Base-by-base conservation (phyloP, 2,113 vertebrate species). In the Prinia subflava region DNA sequence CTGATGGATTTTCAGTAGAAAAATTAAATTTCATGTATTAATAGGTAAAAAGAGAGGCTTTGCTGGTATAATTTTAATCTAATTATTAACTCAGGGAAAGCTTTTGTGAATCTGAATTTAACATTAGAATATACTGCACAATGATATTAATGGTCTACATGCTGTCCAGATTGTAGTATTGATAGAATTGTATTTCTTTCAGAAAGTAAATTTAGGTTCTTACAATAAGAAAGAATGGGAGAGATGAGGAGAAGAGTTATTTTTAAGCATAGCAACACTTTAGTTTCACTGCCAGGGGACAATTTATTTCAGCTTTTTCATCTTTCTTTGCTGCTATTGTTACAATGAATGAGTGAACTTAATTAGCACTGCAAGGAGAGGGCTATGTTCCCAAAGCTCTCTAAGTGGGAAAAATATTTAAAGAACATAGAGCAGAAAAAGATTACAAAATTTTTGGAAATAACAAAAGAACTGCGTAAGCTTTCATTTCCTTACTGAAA, bases 21-120 rank as follows among this genome's bases (percentile, higher is more conserved):
- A 97, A 97, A 94, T 78, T 92, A 89, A 88, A 98, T 89, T 83
- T 94, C 31, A 42, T 74, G 35, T 94, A 86, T 90, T 94, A 96
- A 92, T 94, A 94, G 55, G 79, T 97, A 95, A 97, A 97, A 97
- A 79, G 55, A 90, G 60, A 49, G 53, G 44, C 33, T 82, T 96
- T 96, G 19, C 94, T 94, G 16, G 46, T 90, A 57, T 96, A 96
- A 97, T 96, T 97, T 97, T 97, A 91, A 96, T 89, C 74, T 76
- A 96, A 95, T 96, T 97, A 97, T 97, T 97, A 96, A 52, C 79
- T 94, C 89, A 96, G 90, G 49, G 78, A 87, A 81, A 94, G n/a
- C 21, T 94, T 94, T 76, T 84, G 18, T 73, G 92, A 94, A 92
- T 93, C 67, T 74, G 89, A 95, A 77, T 95, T 94, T 94, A 86